Conservation (phyloP, 1,140 invertebrate species). For the Drosophila lini region DNA sequence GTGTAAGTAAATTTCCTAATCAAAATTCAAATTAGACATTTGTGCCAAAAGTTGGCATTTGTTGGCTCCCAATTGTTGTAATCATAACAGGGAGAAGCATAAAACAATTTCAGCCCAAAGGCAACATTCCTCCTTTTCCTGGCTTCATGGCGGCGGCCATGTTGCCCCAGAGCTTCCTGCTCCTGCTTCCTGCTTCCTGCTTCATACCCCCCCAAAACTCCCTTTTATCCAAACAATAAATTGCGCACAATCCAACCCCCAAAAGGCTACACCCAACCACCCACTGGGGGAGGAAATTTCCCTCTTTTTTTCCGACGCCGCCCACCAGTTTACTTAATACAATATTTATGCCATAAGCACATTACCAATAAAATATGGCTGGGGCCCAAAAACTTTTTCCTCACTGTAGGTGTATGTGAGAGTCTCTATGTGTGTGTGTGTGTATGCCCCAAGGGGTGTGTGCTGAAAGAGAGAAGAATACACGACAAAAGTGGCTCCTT, state of each 20-base stretch:
- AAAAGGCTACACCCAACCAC: constrained; percentile 33
- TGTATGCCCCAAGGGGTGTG: constrained; percentile 31
- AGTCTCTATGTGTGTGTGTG: background rate
- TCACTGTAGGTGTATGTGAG: constrained; percentile 15
- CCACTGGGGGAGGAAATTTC: constrained; percentile 27
- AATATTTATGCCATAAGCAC: constrained; percentile 84
- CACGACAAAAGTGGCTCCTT: constrained; percentile 46
- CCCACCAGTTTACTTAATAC: constrained; percentile 83
- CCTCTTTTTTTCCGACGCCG: constrained; percentile 52
- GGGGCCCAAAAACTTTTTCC: constrained; percentile 71
- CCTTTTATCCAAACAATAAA: constrained; percentile 64
- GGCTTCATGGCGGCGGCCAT: constrained; percentile 61
- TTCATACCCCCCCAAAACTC: constrained; percentile 10
- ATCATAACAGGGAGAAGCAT: constrained; percentile 74
- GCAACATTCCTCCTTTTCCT: constrained; percentile 16
- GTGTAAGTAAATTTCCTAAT: constrained; percentile 83
- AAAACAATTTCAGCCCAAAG: constrained; percentile 78
- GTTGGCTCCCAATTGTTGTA: constrained; percentile 68
- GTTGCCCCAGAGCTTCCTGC: constrained; percentile 50
- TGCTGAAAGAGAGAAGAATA: constrained; percentile 20
- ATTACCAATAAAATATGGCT: constrained; percentile 83
- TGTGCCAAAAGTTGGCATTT: constrained; percentile 78
- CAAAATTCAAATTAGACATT: constrained; percentile 84
- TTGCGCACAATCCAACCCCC: constrained; percentile 80
- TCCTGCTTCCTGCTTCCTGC: constrained; percentile 4